phyloP scores from a whole-genome alignment of 2,113 vertebrate species.

The Dendrocopos noguchii region DNA sequence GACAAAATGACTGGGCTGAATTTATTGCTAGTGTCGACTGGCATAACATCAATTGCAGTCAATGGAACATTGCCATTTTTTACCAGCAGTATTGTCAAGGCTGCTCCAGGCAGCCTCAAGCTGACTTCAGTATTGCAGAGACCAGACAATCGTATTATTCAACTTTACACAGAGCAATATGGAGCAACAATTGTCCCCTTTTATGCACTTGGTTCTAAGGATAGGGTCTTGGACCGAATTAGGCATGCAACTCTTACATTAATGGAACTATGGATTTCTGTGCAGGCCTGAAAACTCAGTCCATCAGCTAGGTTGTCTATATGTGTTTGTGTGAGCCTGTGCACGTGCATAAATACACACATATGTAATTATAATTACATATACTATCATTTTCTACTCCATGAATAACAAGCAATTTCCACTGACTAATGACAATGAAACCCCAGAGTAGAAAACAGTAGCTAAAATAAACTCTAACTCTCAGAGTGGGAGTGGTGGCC shows the following conservation, averaged over 20 bases:
- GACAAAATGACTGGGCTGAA: background rate
- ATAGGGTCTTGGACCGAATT: background rate
- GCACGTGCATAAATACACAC: background rate
- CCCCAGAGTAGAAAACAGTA: slow-evolving; percentile 31
- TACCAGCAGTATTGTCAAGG: background rate
- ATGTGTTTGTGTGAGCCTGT: background rate
- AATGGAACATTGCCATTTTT: background rate
- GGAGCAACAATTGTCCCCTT: background rate
- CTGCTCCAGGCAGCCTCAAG: background rate
- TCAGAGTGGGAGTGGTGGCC: slow-evolving; percentile 3
- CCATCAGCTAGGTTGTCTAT: background rate
- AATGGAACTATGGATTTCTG: background rate
- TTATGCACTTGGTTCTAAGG: background rate
- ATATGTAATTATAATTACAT: background rate
- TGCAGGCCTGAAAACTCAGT: background rate
- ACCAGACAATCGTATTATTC: background rate
- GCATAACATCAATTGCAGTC: background rate
- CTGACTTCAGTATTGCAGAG: background rate
- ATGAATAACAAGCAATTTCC: slow-evolving; percentile 19
- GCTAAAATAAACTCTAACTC: slow-evolving; percentile 47
- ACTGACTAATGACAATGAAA: slow-evolving; percentile 24
- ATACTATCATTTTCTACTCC: slow-evolving; percentile 23
- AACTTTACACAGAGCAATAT: background rate
- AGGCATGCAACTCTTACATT: background rate
- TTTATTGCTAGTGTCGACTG: slow-evolving; percentile 20